These are phyloP conservation scores for Rhodeus uyekii DNA, from an alignment of 2,797 vertebrate species.

Conservation along the genomic window DNA sequence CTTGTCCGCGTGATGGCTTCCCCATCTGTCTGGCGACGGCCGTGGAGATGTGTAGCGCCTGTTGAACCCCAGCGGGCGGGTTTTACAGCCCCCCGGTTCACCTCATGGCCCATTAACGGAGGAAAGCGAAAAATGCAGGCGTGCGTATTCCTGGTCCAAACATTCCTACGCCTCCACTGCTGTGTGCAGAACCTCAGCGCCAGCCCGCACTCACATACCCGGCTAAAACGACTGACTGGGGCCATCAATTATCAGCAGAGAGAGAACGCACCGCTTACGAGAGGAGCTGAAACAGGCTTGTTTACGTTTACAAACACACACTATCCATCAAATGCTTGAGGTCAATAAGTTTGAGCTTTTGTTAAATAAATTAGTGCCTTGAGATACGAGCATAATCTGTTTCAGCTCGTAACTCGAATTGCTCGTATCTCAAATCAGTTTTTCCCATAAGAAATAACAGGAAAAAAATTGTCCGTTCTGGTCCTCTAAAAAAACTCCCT, in stretches of 20 bases:
- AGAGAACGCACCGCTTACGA: background rate
- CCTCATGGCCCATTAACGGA: constrained; percentile 69
- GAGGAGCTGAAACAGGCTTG: constrained; percentile 5
- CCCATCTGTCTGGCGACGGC: constrained; percentile 68
- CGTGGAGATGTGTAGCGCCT: constrained; percentile 51
- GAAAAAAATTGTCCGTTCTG: too few relatives aligned
- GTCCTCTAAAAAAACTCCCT: too few relatives aligned
- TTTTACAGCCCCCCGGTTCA: constrained; percentile 49
- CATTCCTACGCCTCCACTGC: constrained; percentile 46
- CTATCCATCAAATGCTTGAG: background rate
- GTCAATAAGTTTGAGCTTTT: background rate
- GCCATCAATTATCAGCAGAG: constrained; percentile 31
- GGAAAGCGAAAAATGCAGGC: constrained; percentile 61
- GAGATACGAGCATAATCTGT: too few relatives aligned
- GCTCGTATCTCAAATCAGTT: too few relatives aligned
- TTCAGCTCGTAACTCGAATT: too few relatives aligned
- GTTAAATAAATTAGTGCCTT: too few relatives aligned
- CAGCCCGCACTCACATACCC: constrained; percentile 35
- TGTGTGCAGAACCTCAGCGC: constrained; percentile 1
- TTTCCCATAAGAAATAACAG: too few relatives aligned
- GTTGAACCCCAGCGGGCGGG: constrained; percentile 63
- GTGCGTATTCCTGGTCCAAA: constrained; percentile 65
- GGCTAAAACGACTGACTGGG: constrained; percentile 26
- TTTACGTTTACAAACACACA: background rate
- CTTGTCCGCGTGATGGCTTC: constrained; percentile 67